phyloP scores from a whole-genome alignment of 2,888 invertebrate genomes.

The Seladonia tumulorum region DNA sequence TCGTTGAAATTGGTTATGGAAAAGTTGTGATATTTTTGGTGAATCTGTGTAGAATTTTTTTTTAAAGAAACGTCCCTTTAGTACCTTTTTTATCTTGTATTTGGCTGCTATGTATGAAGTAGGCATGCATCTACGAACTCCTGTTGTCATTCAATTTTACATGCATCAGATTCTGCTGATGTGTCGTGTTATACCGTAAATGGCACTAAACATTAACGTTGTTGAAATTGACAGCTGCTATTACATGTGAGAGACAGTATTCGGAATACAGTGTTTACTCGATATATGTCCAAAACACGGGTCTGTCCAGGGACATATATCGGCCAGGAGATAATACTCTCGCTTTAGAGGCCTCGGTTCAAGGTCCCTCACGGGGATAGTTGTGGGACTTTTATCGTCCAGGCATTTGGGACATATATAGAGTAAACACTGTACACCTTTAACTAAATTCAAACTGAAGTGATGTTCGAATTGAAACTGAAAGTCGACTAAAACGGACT shows the following conservation, averaged over 20 bases:
- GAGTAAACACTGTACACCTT: neutral
- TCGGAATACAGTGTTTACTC: no score
- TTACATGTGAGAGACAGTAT: neutral
- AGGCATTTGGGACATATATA: no score
- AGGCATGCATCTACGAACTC: neutral
- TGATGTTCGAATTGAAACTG: neutral
- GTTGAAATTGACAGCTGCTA: neutral
- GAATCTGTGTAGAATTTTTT: neutral
- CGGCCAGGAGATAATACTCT: no score
- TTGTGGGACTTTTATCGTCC: no score
- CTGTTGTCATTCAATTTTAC: neutral
- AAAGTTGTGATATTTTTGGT: neutral
- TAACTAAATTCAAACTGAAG: neutral
- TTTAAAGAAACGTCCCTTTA: neutral
- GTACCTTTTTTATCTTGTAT: neutral
- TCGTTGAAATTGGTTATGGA: neutral
- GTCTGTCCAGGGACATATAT: no score
- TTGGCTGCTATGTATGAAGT: neutral
- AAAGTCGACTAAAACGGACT: neutral
- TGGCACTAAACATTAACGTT: neutral
- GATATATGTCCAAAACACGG: no score
- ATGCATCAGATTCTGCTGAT: neutral
- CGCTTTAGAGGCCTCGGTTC: no score
- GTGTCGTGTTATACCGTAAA: neutral
- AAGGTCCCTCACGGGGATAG: no score